Percentiles rank a stretch among this genome's conserved stretches.
Evolutionary conservation across 2,888 invertebrate genomes (phyloP).

Genomic region (Hololepta plana): DNA sequence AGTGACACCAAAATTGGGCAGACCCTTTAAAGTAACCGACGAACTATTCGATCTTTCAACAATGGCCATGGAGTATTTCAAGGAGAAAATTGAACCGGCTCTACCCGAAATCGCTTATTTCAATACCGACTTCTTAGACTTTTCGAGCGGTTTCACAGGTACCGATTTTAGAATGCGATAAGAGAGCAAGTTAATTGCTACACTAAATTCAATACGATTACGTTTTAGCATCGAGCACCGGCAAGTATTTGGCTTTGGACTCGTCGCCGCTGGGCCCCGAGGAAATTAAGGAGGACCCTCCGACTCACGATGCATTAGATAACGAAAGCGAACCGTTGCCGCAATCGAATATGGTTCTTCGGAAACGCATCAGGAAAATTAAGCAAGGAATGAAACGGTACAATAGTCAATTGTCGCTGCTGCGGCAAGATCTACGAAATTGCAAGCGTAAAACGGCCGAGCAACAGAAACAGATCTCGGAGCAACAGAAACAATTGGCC

Average conservation of each 20-base stretch:
- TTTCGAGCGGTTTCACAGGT: conserved; percentile 39
- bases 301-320: conserved; percentile 30
- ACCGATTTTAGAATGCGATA: conserved; percentile 1
- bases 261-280: conserved; percentile 38
- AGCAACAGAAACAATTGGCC: conserved; percentile 52
- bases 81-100: conserved; percentile 80
- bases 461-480: conserved; percentile 69
- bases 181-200: background rate
- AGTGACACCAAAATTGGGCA: conserved; percentile 60
- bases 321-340: conserved; percentile 38
- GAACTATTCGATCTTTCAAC: conserved; percentile 87
- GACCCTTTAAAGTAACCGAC: conserved; percentile 86
- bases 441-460: conserved; percentile 70
- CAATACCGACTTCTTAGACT: conserved; percentile 67
- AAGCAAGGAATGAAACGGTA: conserved; percentile 82
- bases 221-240: conserved; percentile 34
- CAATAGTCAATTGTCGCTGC: conserved; percentile 61
- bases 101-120: conserved; percentile 79
- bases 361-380: conserved; percentile 72
- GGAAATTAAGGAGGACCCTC: conserved; percentile 30
- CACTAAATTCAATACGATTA: background rate
- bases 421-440: conserved; percentile 59
- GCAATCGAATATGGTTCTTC: conserved; percentile 70
- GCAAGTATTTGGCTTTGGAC: conserved; percentile 37
- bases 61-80: conserved; percentile 97